Evolutionary conservation across 1,140 invertebrate species (phyloP).

Genomic region (Thaumatotibia leucotreta): DNA sequence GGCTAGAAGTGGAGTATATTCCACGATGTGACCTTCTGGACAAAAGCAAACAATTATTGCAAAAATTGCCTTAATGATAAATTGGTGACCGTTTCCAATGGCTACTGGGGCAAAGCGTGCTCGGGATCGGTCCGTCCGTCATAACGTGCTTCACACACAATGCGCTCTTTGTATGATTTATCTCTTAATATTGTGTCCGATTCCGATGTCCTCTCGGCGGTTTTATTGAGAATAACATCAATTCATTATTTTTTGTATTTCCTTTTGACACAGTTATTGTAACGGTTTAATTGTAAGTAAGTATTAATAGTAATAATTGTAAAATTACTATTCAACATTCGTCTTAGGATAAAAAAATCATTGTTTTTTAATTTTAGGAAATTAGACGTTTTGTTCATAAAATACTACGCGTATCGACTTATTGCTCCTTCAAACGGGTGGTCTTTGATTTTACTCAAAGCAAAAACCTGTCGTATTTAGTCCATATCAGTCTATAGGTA

Average conservation of each 20-base stretch:
- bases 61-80: conserved; percentile 76
- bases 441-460: no score
- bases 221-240: conserved; percentile 41
- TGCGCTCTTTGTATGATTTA: conserved; percentile 66
- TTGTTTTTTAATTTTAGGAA: no score
- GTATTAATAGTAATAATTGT: no score
- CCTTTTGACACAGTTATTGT: conserved; percentile 27
- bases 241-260: conserved; percentile 39
- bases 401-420: no score
- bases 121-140: conserved; percentile 51
- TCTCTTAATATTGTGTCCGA: conserved; percentile 55
- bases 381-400: no score
- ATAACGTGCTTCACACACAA: conserved; percentile 71
- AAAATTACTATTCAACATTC: no score
- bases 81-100: conserved; percentile 73
- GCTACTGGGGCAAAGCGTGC: conserved; percentile 48
- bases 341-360: no score
- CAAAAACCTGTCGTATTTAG: no score
- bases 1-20: conserved; percentile 54
- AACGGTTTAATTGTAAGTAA: neutral
- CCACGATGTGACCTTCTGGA: conserved; percentile 13
- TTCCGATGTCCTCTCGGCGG: conserved; percentile 31
- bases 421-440: no score
- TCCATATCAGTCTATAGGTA: no score
- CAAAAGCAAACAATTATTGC: conserved; percentile 71